Evolutionary conservation across 2,113 vertebrate genomes (phyloP), one percentile per base, ranked within the genome.

Genomic region (Lonchura striata): DNA sequence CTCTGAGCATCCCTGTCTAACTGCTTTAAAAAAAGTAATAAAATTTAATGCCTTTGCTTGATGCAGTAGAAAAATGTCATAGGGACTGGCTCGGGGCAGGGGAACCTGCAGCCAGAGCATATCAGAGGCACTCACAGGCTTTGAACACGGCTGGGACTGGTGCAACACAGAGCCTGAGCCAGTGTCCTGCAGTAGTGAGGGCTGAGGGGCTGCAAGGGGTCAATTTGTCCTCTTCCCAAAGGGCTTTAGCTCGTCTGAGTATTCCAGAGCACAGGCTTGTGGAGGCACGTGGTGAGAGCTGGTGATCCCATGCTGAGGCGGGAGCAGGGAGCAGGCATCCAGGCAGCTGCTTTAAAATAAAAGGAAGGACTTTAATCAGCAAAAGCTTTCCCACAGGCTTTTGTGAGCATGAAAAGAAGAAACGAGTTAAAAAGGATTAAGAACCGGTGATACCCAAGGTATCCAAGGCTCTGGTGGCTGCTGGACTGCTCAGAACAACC

Each of bases 251-350:
- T 77, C 24, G 1, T 31, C 49, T 52, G 63, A 63, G n/a, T 24
- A 0, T 42, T 80, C 2, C 0, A 0, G 14, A 76, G 63, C 0
- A 0, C 21, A 3, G 39, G 46, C 64, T 11, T 33, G 6, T 9
- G 47, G 20, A 37, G 56, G 24, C 22, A 4, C 3, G 20, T 7
- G 46, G 18, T 3, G 20, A 47, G 78, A 74, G 50, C 59, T 30
- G 64, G 14, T 16, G 75, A 53, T 42, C 24, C 75, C 16, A 1
- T 28, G 56, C 46, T 33, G 46, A 65, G 81, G 56, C 27, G 39
- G 49, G 65, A 92, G 50, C 22, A 16, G 71, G 68, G 42, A 52
- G 10, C n/a, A 28, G 44, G 39, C 63, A 59, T 41, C 23, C 13
- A 4, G 77, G 78, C 63, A 37, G 31, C 68, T 71, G 69, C 6